Base-by-base conservation (phyloP, 2,113 vertebrate genomes). In the Cinclus mexicanus region DNA sequence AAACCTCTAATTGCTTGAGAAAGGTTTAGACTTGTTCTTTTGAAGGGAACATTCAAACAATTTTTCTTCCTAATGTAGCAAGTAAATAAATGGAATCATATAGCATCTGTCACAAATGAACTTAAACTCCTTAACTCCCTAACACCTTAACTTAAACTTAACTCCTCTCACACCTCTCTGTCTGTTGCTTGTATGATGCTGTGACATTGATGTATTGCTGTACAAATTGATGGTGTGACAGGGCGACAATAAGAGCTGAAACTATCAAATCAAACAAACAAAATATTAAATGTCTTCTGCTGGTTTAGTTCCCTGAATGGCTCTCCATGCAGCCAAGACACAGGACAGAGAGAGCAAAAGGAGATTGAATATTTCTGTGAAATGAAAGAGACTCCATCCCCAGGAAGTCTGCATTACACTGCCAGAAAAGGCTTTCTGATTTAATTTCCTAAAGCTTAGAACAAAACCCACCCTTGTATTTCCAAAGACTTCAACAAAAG, bases 381-480 rank as follows among this genome's bases (percentile, higher is more conserved):
- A 90, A 86, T 35, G 86, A 83, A 42, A 28, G 19, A 42, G 88
- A 77, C 39, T 59, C 37, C 22, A 44, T 13, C 15, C n/a, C 39
- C 49, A 84, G 28, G 46, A 78, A 85, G 28, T 29, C 59, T 53
- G 33, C 44, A 49, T n/a, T 63, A 65, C 57, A 8, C n/a, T 28
- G 20, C 22, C 52, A 83, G 29, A 85, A 87, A 87, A 82, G 18
- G 49, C n/a, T 76, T 79, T 79, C 53, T 72, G n/a, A 2, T 65
- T 87, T 83, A 79, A 11, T 83, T 52, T 68, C 25, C 67, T 76
- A 79, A 89, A 89, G 63, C 67, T 80, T 25, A 44, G 79, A 81
- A 88, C 56, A 95, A 94, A 95, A 90, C 14, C 8, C 50, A 44
- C 44, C 57, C 20, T 83, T 57, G 9, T 78, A 35, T 68, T 85